phyloP scores from a whole-genome alignment of 2,888 invertebrate genomes.

The Caenorhabditis afra region DNA sequence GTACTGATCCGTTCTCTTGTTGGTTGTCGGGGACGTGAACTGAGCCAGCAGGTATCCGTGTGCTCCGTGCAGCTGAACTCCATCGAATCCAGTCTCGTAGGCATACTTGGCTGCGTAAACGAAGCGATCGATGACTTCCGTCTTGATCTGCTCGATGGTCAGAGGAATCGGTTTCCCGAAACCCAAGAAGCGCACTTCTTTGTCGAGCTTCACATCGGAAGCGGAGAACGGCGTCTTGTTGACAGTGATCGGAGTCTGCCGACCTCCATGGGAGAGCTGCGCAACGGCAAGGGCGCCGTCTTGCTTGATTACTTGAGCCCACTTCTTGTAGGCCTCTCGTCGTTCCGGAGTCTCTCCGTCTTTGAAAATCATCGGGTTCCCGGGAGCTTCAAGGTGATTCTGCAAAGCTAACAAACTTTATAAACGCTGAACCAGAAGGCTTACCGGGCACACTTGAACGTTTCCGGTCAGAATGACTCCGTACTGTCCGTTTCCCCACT shows the following conservation, averaged over 20 bases:
- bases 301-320: slow-evolving; percentile 58
- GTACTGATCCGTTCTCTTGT: slow-evolving; percentile 67
- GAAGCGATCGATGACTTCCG: slow-evolving; percentile 68
- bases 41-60: slow-evolving; percentile 72
- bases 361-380: slow-evolving; percentile 57
- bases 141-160: slow-evolving; percentile 70
- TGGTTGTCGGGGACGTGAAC: slow-evolving; percentile 69
- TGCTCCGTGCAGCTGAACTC: slow-evolving; percentile 70
- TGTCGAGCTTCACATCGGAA: slow-evolving; percentile 65
- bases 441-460: slow-evolving; percentile 54
- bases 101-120: slow-evolving; percentile 63
- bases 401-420: neutral
- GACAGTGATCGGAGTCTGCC: slow-evolving; percentile 71
- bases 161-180: slow-evolving; percentile 71
- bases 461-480: slow-evolving; percentile 72
- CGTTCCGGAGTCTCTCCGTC: slow-evolving; percentile 48
- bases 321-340: slow-evolving; percentile 31
- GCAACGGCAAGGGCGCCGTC: slow-evolving; percentile 64
- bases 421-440: neutral
- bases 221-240: slow-evolving; percentile 69
- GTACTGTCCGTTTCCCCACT: slow-evolving; percentile 71
- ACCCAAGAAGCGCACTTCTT: slow-evolving; percentile 45
- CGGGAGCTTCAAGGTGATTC: slow-evolving; percentile 62
- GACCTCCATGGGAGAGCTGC: slow-evolving; percentile 66
- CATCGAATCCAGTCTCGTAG: slow-evolving; percentile 69